phyloP scores from a whole-genome alignment of 2,888 invertebrate species.

The Plebejus melissa region DNA sequence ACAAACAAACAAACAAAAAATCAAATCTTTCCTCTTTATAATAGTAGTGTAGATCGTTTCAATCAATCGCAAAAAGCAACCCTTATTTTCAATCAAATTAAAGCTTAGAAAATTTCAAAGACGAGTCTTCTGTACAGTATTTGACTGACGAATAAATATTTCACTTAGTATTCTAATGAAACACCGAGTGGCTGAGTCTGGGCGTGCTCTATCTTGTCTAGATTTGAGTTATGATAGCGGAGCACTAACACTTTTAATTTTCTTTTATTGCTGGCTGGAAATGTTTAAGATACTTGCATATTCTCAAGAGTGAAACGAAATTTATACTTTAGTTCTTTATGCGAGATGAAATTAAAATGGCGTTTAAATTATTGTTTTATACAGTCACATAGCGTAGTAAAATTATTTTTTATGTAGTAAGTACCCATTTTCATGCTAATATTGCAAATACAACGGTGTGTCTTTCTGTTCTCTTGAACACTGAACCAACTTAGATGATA shows the following conservation, averaged over 20 bases:
- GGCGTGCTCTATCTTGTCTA: constrained; percentile 35
- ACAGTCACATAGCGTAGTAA: background rate
- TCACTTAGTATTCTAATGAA: constrained; percentile 15
- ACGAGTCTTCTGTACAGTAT: background rate
- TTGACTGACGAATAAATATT: constrained; percentile 4
- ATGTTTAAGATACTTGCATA: constrained; percentile 10
- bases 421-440: background rate
- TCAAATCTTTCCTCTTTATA: too few relatives aligned
- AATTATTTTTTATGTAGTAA: too few relatives aligned
- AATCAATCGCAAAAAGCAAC: background rate
- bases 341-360: constrained; percentile 8
- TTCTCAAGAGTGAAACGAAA: background rate
- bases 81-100: background rate
- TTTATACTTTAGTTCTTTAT: constrained; percentile 1
- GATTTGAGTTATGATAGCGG: constrained; percentile 18
- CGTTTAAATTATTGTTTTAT: background rate
- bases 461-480: too few relatives aligned
- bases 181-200: constrained; percentile 25
- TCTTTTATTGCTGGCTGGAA: constrained; percentile 8
- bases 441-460: too few relatives aligned
- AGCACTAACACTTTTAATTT: constrained; percentile 16
- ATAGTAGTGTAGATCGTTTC: too few relatives aligned
- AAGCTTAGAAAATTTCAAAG: background rate
- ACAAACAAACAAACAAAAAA: too few relatives aligned
- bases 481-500: too few relatives aligned